Evolutionary conservation across 2,888 invertebrate species (phyloP).

Genomic region (Tiliacea citrago): DNA sequence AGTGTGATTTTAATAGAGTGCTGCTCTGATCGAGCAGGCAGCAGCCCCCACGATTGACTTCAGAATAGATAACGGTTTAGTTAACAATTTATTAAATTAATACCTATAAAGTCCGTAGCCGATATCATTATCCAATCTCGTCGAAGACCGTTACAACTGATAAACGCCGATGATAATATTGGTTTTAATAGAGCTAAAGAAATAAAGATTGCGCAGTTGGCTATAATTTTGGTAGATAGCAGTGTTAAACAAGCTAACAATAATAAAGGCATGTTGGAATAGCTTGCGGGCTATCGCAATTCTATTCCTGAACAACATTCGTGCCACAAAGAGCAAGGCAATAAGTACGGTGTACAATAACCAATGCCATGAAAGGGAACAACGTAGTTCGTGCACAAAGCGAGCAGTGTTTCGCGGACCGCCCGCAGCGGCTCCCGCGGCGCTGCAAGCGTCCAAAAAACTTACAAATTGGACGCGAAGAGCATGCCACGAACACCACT

Average conservation of each 20-base stretch:
- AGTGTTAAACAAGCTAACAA: conserved; percentile 57
- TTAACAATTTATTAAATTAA: conserved; percentile 75
- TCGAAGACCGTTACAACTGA: conserved; percentile 73
- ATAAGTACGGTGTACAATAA: conserved; percentile 82
- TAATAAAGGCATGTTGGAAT: conserved; percentile 68
- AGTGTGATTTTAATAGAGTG: conserved; percentile 87
- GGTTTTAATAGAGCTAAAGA: conserved; percentile 42
- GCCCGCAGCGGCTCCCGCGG: conserved; percentile 81
- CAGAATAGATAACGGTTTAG: conserved; percentile 76
- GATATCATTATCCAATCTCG: conserved; percentile 75
- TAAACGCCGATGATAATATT: conserved; percentile 67
- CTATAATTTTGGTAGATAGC: conserved; percentile 47
- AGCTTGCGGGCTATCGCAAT: conserved; percentile 73
- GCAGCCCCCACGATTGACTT: conserved; percentile 67
- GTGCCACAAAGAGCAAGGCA: conserved; percentile 77
- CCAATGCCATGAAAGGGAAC: conserved; percentile 82
- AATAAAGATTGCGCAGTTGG: conserved; percentile 65
- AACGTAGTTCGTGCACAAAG: conserved; percentile 79
- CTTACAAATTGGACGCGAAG: conserved; percentile 79
- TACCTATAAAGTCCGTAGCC: conserved; percentile 68
- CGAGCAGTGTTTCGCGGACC: conserved; percentile 79
- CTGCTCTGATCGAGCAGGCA: conserved; percentile 74
- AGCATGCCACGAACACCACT: conserved; percentile 68
- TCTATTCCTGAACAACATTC: conserved; percentile 74
- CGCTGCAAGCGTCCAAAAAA: conserved; percentile 80